Percentiles rank a stretch among this genome's conserved stretches.
phyloP scores from a whole-genome alignment of 2,888 invertebrate genomes.

The Ophion slaviceki region DNA sequence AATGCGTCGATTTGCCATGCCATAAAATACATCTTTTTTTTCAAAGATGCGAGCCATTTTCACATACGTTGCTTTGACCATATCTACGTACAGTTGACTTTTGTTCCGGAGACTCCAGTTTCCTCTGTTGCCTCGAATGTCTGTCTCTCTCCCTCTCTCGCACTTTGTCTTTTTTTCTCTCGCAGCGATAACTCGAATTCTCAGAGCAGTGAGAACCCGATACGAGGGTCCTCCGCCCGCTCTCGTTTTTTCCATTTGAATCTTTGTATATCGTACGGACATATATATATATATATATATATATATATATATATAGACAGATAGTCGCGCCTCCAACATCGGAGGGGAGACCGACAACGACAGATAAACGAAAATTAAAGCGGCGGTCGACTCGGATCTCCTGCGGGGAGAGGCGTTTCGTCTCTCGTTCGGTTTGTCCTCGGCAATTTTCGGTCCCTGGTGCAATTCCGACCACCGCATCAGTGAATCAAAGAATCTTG shows the following conservation, averaged over 20 bases:
- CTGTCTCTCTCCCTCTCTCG: slow-evolving; percentile 12
- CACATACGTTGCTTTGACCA: not conserved
- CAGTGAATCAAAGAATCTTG: not conserved
- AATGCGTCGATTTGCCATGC: not conserved
- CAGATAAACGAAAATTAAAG: slow-evolving; percentile 60
- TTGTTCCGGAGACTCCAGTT: slow-evolving; percentile 11
- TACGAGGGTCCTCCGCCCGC: slow-evolving; percentile 38
- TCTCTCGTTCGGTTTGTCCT: slow-evolving; percentile 38
- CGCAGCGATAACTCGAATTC: slow-evolving; percentile 62
- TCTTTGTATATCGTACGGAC: not conserved
- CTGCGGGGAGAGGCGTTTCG: slow-evolving; percentile 40
- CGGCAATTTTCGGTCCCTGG: slow-evolving; percentile 4
- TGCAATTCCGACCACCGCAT: not conserved
- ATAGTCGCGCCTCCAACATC: slow-evolving; percentile 18
- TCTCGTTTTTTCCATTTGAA: slow-evolving; percentile 43
- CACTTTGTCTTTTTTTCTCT: slow-evolving; percentile 16
- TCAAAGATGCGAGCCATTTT: not conserved
- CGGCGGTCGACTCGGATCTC: slow-evolving; percentile 38
- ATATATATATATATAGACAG: not conserved
- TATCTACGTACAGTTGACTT: slow-evolving; percentile 4
- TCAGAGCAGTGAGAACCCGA: slow-evolving; percentile 49
- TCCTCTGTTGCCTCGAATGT: slow-evolving; percentile 4
- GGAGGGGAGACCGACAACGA: slow-evolving; percentile 31
- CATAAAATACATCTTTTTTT: not conserved
- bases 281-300: not conserved